Percentiles rank a stretch among this genome's conserved stretches.
phyloP scores from a whole-genome alignment of 35 echinoderm and acorn worm genomes.

The Lytechinus pictus region DNA sequence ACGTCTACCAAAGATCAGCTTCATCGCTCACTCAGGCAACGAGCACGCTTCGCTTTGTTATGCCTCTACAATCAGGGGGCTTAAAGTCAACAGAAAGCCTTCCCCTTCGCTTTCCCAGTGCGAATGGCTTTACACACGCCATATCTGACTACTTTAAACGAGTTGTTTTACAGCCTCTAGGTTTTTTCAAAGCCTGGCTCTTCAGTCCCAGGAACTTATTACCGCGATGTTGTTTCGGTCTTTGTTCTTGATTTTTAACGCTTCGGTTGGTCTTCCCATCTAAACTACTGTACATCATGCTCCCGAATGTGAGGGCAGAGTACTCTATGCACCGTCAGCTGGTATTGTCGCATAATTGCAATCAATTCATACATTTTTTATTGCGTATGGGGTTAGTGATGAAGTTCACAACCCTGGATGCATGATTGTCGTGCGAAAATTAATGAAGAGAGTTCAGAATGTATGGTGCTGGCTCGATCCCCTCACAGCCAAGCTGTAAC shows the following conservation, averaged over 20 bases:
- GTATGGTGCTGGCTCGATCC: not conserved
- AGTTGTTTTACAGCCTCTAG: slow-evolving; percentile 19
- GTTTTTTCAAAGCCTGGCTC: not conserved
- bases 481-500: not conserved
- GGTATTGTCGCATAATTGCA: slow-evolving; percentile 1
- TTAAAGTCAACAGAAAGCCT: slow-evolving; percentile 21
- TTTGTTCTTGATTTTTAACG: not conserved
- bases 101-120: not conserved
- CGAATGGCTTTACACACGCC: not conserved
- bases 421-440: not conserved
- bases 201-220: slow-evolving; percentile 23
- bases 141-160: slow-evolving; percentile 5
- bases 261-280: not conserved
- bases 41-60: slow-evolving; percentile 31
- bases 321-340: not conserved
- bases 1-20: slow-evolving; percentile 18
- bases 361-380: slow-evolving; percentile 23
- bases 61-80: slow-evolving; percentile 14
- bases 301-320: slow-evolving; percentile 9
- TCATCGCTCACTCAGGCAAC: slow-evolving; percentile 8
- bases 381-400: not conserved
- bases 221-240: not conserved
- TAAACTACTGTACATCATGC: not conserved
- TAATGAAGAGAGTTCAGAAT: not conserved
- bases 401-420: not conserved